Base-by-base conservation (phyloP, 2,113 vertebrate genomes). In the Lates calcarifer region DNA sequence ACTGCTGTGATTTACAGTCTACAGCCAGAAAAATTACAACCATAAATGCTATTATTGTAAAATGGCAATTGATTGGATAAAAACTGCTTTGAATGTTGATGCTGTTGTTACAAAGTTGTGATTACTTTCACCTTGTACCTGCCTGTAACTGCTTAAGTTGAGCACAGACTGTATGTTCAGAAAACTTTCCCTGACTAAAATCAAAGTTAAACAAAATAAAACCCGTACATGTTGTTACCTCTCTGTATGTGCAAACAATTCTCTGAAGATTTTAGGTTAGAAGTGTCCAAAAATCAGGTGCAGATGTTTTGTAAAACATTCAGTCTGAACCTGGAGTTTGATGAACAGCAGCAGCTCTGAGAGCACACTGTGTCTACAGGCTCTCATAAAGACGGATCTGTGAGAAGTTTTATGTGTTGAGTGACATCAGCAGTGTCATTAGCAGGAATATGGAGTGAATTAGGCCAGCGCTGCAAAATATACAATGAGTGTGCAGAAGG, bases 391-490 rank as follows among this genome's bases (percentile, higher is more conserved):
- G 62, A 66, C 8, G 5, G 81, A 67, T 74, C 65, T 58, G 58
- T 68, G 47, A 61, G 70, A 74, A 13, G 60, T 41, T 64, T 63
- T 29, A 66, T 37, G 49, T 74, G 79, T 24, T 78, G 82, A 81
- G 83, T 89, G 87, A 90, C 89, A 87, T 90, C 86, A 86, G 89
- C 51, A 22, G 58, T 13, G 82, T 55, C 83, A 86, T 86, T 77
- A 83, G 72, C 11, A 24, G 66, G 69, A 90, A 80, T 77, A 78
- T 87, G 90, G 89, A 84, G 55, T 67, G 66, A 89, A 89, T 93
- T 90, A 89, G 83, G 57, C 74, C 10, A 2, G 43, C 33, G 29
- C 89, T 88, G 89, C 70, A 82, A 90, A 88, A 93, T 90, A 91
- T 86, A 89, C 92, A 90, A 67, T 74, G 79, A 37, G 67, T 72